Percentiles rank a stretch among this genome's conserved stretches.
Conservation (phyloP, 2,797 vertebrate genomes). For the Knipowitschia caucasica region DNA sequence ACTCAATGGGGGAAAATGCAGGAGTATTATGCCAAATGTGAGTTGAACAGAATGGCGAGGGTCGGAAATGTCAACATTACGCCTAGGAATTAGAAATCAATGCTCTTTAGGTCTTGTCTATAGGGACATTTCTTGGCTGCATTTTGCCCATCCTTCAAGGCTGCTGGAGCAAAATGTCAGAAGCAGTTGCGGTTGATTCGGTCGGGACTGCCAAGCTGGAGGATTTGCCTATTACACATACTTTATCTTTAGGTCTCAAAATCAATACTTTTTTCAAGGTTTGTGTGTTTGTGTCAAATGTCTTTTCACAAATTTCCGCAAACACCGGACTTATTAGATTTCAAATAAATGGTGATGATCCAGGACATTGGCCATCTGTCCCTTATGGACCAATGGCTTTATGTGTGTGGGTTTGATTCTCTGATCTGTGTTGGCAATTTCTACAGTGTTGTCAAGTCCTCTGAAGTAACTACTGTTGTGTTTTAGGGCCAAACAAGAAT, state of each 20-base stretch:
- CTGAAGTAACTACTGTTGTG: too few species aligned
- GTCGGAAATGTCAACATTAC: neutral
- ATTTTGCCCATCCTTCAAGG: too few species aligned
- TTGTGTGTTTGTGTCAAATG: neutral
- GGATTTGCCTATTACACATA: neutral
- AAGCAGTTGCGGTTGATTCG: neutral
- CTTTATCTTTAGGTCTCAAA: neutral
- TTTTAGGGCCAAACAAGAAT: too few species aligned
- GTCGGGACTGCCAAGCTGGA: neutral
- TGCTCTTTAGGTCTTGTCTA: neutral
- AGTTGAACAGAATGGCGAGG: neutral
- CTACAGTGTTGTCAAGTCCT: too few species aligned
- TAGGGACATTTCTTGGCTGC: neutral
- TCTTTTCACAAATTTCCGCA: neutral
- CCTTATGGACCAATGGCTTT: too few species aligned
- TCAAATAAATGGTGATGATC: too few species aligned
- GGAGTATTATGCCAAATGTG: neutral
- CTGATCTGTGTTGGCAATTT: too few species aligned
- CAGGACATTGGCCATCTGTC: too few species aligned
- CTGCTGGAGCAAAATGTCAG: too few species aligned
- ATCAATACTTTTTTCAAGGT: neutral
- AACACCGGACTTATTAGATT: neutral
- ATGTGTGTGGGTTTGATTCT: too few species aligned
- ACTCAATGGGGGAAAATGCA: neutral
- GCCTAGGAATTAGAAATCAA: neutral